Percentiles rank a stretch among this genome's conserved stretches.
phyloP scores from a whole-genome alignment of 2,797 vertebrate species.

The Staurois parvus region DNA sequence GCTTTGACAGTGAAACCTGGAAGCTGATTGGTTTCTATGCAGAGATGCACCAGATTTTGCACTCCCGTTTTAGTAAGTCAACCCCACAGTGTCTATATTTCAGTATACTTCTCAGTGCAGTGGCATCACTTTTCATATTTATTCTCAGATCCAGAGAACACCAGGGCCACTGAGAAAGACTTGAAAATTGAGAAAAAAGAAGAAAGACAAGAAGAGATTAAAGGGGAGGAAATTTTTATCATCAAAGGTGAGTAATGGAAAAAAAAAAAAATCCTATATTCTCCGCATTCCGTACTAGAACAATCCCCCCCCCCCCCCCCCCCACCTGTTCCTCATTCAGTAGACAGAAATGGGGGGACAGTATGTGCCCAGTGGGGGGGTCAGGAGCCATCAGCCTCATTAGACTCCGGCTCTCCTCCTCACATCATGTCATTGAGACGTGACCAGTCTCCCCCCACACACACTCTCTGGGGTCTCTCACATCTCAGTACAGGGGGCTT shows the following conservation, averaged over 20 bases:
- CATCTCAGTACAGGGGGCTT: not conserved
- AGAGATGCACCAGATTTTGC: too few relatives aligned
- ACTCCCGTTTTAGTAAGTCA: too few relatives aligned
- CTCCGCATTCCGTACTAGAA: not conserved
- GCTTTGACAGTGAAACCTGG: too few relatives aligned
- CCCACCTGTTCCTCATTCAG: too few relatives aligned
- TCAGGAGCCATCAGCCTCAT: too few relatives aligned
- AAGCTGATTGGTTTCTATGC: too few relatives aligned
- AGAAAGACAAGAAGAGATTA: not conserved
- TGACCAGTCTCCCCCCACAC: not conserved
- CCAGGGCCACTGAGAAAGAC: not conserved
- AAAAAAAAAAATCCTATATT: not conserved
- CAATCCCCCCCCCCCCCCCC: not conserved
- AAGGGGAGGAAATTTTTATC: not conserved
- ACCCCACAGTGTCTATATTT: too few relatives aligned
- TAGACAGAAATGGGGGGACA: too few relatives aligned
- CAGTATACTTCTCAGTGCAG: not conserved
- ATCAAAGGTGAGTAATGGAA: not conserved
- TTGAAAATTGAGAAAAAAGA: not conserved
- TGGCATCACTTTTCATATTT: not conserved
- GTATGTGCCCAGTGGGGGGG: too few relatives aligned
- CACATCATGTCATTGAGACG: not conserved
- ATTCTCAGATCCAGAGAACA: not conserved
- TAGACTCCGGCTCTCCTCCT: too few relatives aligned
- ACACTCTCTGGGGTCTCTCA: not conserved